A percentile compares a stretch with the other conserved stretches of the same genome.
These are phyloP conservation scores for Habroteleia sp. DNA, from an alignment of 2,888 invertebrate genomes.

Conservation along the genomic window DNA sequence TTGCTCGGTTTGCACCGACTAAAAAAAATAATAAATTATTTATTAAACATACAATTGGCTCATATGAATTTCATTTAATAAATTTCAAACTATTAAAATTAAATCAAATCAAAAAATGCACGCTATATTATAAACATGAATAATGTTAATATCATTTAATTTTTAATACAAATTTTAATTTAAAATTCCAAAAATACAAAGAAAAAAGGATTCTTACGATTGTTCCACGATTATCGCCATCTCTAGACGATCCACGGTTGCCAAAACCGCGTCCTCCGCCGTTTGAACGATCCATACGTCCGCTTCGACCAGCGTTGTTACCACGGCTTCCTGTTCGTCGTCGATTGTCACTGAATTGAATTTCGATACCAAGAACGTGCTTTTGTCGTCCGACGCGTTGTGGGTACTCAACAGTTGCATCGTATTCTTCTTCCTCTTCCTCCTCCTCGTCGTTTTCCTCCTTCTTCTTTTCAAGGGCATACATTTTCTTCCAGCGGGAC, in stretches of 20 bases:
- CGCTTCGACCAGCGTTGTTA: conserved; percentile 84
- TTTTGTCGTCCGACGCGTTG: conserved; percentile 93
- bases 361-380: conserved; percentile 92
- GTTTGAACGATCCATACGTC: conserved; percentile 81
- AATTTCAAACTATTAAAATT: no score
- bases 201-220: conserved; percentile 67
- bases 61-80: no score
- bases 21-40: conserved; percentile 59
- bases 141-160: no score
- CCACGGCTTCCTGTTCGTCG: conserved; percentile 87
- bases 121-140: no score
- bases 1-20: conserved; percentile 74
- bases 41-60: no score
- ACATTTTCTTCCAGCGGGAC: conserved; percentile 95
- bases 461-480: conserved; percentile 89
- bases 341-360: conserved; percentile 91
- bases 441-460: conserved; percentile 85
- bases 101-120: no score
- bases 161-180: no score
- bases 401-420: conserved; percentile 88
- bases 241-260: conserved; percentile 76
- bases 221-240: conserved; percentile 77
- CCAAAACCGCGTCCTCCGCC: conserved; percentile 80
- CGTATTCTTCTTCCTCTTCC: conserved; percentile 87
- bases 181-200: no score